phyloP scores from a whole-genome alignment of 2,888 invertebrate genomes.

The Tyria jacobaeae region DNA sequence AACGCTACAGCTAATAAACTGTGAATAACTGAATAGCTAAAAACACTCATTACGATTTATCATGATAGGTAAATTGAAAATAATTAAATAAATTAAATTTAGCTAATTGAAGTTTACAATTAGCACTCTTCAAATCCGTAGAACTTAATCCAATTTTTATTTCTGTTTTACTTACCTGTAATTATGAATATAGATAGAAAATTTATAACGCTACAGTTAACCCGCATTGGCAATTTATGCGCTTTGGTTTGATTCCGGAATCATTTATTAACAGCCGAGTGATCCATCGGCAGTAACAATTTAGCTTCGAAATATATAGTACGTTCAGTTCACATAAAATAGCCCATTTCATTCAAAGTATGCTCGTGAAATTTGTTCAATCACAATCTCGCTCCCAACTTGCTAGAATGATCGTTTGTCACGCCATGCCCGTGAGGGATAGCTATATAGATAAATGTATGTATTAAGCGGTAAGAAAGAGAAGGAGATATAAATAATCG shows the following conservation, averaged over 20 bases:
- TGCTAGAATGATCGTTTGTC: constrained; percentile 63
- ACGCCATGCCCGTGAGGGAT: constrained; percentile 60
- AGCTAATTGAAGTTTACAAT: too few relatives aligned
- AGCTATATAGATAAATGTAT: constrained; percentile 14
- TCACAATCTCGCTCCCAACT: constrained; percentile 53
- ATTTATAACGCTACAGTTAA: neutral
- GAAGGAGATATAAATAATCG: constrained; percentile 53
- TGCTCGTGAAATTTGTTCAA: constrained; percentile 65
- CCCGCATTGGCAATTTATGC: neutral
- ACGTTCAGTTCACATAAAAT: constrained; percentile 39
- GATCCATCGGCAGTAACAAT: constrained; percentile 15
- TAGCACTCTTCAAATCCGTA: too few relatives aligned
- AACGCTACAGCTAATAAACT: too few relatives aligned
- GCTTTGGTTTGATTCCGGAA: constrained; percentile 14
- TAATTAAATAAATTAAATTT: too few relatives aligned
- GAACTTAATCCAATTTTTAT: too few relatives aligned
- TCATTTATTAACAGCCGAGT: constrained; percentile 25
- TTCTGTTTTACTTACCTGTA: neutral
- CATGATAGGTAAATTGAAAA: too few relatives aligned
- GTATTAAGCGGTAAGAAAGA: constrained; percentile 36
- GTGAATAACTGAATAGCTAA: too few relatives aligned
- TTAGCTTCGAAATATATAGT: constrained; percentile 19
- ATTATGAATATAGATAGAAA: neutral
- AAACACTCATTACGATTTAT: too few relatives aligned
- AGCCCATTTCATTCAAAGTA: constrained; percentile 51